A percentile compares a stretch with the other conserved stretches of the same genome.
Evolutionary conservation across 2,113 vertebrate species (phyloP).

Genomic region (Vidua macroura): DNA sequence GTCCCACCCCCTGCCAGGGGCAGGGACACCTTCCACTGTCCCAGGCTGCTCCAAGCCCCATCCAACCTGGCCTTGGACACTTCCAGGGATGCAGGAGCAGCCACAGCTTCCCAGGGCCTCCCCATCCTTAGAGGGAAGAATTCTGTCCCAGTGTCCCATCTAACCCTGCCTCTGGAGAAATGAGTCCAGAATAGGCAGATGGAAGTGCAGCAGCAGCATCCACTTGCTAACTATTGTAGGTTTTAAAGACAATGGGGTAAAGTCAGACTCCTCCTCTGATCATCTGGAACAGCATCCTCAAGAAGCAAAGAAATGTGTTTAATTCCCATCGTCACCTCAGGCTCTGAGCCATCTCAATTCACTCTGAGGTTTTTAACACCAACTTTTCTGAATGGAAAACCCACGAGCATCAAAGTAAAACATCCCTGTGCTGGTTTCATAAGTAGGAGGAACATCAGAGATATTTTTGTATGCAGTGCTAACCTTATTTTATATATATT

Average conservation of each 20-base stretch:
- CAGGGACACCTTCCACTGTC: rapidly evolving
- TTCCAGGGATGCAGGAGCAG: background rate
- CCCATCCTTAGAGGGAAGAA: rapidly evolving
- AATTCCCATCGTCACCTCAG: background rate
- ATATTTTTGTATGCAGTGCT: background rate
- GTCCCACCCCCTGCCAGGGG: rapidly evolving
- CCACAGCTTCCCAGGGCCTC: background rate
- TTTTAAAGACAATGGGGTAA: background rate
- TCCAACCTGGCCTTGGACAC: background rate
- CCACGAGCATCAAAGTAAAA: background rate
- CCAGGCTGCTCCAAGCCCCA: rapidly evolving
- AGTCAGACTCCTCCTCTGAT: background rate
- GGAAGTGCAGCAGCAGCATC: rapidly evolving
- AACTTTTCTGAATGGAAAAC: background rate
- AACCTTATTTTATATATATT: background rate
- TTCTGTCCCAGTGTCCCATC: background rate
- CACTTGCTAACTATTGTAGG: background rate
- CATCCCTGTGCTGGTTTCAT: background rate
- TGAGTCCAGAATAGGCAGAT: background rate
- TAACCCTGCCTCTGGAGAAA: background rate
- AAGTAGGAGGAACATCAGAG: background rate
- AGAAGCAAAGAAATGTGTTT: background rate
- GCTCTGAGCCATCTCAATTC: background rate
- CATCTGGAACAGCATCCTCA: background rate
- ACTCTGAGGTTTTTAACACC: background rate